Evolutionary conservation across 2,888 invertebrate genomes (phyloP), one percentile per base, ranked within the genome.

Genomic region (Clunio marinus): DNA sequence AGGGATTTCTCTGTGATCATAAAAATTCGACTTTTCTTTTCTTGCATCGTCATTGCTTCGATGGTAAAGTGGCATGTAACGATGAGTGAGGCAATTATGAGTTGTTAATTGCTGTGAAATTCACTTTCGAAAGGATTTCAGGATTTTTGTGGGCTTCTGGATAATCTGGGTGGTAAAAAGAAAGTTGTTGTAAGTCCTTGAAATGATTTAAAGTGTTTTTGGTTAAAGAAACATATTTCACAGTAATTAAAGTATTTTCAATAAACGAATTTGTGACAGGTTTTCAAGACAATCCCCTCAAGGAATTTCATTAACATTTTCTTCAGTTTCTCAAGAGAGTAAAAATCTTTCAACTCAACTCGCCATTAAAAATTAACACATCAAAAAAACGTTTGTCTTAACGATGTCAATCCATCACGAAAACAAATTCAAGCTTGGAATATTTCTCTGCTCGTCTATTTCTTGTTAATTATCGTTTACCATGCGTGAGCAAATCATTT

Each of bases 21-120:
- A 7, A 32, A 32, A 57, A 27, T 22, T 57, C 27, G 27, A 20
- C 27, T 25, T 57, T 25, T 10, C 57, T 25, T 27, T 27, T 15
- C 46, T 46, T 63, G 63, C 63, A 17, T 22, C 20, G 63, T 63
- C 63, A 63, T 24, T 46, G 37, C 37, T 24, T 20, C 35, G 17
- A 27, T 27, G 22, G 28, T 45, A 46, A 63, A 63, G 46, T 63
- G 46, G 63, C n/a, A 46, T 63, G 37, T 45, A 63, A 63, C 63
- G 63, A 63, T 63, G 63, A 63, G 63, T 51, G 2, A 51, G 63
- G 63, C 63, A 63, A 63, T 63, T 63, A 63, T 51, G 22, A 41
- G 41, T 13, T 51, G 51, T 51, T 51, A 51, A 51, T 51, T 51
- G 51, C 51, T 51, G 51, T 51, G 51, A 51, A 51, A 51, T 5